phyloP scores from a whole-genome alignment of 1,140 invertebrate species.

The Phymastichus coffea region DNA sequence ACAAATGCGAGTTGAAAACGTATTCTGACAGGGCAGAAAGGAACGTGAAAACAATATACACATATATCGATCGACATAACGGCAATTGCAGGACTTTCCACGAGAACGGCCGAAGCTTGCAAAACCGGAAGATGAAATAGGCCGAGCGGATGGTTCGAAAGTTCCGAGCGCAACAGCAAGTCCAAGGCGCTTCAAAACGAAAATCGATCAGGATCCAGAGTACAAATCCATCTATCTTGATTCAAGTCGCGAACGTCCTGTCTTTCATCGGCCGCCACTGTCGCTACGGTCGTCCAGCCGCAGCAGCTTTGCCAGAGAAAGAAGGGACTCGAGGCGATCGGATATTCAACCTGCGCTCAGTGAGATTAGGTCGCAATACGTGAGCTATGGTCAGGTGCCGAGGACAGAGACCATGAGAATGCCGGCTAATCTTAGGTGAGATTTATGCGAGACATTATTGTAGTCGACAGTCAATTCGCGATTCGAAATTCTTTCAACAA shows the following conservation, averaged over 20 bases:
- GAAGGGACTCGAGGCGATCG: neutral
- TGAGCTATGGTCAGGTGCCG: slow-evolving; percentile 41
- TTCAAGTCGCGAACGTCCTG: slow-evolving; percentile 37
- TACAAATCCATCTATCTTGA: slow-evolving; percentile 53
- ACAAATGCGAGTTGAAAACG: neutral
- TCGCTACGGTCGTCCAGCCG: slow-evolving; percentile 35
- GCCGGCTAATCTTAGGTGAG: slow-evolving; percentile 38
- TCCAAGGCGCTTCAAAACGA: slow-evolving; percentile 38
- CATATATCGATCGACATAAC: neutral
- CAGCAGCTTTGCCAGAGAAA: slow-evolving; percentile 23
- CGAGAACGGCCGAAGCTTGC: slow-evolving; percentile 46
- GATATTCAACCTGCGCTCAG: slow-evolving; percentile 33
- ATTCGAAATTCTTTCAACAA: too few species aligned
- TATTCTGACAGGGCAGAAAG: too few species aligned
- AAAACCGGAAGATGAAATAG: slow-evolving; percentile 48
- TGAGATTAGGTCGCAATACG: slow-evolving; percentile 43
- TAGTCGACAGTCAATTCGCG: too few species aligned
- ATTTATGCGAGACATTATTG: too few species aligned
- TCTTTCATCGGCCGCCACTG: slow-evolving; percentile 38
- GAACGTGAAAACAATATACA: too few species aligned
- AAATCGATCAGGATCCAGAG: slow-evolving; percentile 53
- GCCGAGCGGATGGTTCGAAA: slow-evolving; percentile 50
- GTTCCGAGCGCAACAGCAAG: slow-evolving; percentile 4
- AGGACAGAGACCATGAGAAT: slow-evolving; percentile 42
- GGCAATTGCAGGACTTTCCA: slow-evolving; percentile 44